A percentile compares a stretch with the other conserved stretches of the same genome.
Evolutionary conservation across 2,113 vertebrate genomes (phyloP).

Genomic region (Mastomys coucha): DNA sequence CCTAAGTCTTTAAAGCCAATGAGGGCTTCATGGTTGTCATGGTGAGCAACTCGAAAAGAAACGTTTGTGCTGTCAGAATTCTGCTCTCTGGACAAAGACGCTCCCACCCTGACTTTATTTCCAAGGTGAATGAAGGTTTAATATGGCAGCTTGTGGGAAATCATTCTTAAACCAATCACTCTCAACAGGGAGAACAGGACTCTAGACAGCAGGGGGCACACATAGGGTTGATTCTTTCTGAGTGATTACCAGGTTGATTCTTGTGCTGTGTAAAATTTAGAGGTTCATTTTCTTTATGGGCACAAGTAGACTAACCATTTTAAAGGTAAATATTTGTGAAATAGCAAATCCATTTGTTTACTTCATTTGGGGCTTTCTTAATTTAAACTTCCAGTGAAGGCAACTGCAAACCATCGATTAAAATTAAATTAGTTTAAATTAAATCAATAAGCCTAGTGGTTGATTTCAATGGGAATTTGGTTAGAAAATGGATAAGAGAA

Average conservation of each 20-base stretch:
- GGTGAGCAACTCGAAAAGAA: constrained; percentile 28
- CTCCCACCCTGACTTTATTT: neutral
- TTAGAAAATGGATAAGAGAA: constrained; percentile 74
- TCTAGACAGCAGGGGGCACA: neutral
- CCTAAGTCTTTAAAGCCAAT: constrained; percentile 19
- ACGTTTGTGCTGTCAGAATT: neutral
- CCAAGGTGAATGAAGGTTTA: constrained; percentile 40
- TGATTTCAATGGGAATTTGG: constrained; percentile 78
- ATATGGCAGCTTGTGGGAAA: constrained; percentile 42
- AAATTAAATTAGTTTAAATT: constrained; percentile 82
- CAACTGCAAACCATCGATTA: constrained; percentile 74
- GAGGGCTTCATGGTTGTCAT: neutral
- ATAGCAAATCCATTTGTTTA: constrained; percentile 74
- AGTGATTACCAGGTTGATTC: constrained; percentile 28
- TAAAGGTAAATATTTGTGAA: constrained; percentile 74
- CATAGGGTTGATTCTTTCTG: neutral
- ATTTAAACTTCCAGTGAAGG: constrained; percentile 75
- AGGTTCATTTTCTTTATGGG: constrained; percentile 40
- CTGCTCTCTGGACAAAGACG: neutral
- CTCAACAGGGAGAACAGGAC: neutral
- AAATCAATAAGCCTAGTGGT: constrained; percentile 78
- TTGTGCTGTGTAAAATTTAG: constrained; percentile 52
- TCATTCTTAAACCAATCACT: constrained; percentile 54
- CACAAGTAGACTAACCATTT: constrained; percentile 51
- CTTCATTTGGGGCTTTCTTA: constrained; percentile 73